Evolutionary conservation across 1,140 invertebrate genomes (phyloP).

Genomic region (Drosophila orosa): DNA sequence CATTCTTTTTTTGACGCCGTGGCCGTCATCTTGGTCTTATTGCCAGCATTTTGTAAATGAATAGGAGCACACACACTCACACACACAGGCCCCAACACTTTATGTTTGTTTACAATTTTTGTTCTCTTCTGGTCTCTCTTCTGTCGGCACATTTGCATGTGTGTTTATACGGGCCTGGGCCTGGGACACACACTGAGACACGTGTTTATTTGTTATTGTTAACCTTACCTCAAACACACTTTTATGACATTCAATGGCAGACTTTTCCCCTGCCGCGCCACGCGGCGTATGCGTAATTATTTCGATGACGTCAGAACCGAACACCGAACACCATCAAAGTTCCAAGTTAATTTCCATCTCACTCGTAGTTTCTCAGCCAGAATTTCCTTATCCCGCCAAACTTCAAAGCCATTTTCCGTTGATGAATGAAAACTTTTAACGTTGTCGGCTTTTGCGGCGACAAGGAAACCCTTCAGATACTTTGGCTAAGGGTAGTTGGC

Average conservation of each 20-base stretch:
- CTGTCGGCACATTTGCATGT: constrained; percentile 54
- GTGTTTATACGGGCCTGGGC: constrained; percentile 34
- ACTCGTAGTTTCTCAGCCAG: constrained; percentile 44
- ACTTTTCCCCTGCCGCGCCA: constrained; percentile 6
- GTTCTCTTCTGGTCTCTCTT: constrained; percentile 17
- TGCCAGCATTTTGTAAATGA: constrained; percentile 77
- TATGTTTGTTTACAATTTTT: constrained; percentile 72
- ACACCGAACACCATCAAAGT: constrained; percentile 22
- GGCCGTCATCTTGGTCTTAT: constrained; percentile 65
- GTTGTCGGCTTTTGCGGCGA: constrained; percentile 62
- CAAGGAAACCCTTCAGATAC: constrained; percentile 56
- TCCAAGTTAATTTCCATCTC: constrained; percentile 67
- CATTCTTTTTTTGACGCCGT: constrained; percentile 9
- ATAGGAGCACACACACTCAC: constrained; percentile 42
- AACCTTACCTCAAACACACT: constrained; percentile 77
- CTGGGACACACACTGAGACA: constrained; percentile 23
- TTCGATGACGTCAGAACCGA: constrained; percentile 27
- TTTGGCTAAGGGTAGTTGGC: not conserved
- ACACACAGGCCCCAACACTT: constrained; percentile 41
- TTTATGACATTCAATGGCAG: constrained; percentile 75
- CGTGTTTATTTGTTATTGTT: constrained; percentile 81
- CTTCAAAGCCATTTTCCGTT: constrained; percentile 69
- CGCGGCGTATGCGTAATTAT: constrained; percentile 47
- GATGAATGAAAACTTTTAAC: constrained; percentile 55
- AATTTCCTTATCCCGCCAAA: constrained; percentile 35